Evolutionary conservation across 2,888 invertebrate genomes (phyloP).

Genomic region (Drosophila subsilvestris): DNA sequence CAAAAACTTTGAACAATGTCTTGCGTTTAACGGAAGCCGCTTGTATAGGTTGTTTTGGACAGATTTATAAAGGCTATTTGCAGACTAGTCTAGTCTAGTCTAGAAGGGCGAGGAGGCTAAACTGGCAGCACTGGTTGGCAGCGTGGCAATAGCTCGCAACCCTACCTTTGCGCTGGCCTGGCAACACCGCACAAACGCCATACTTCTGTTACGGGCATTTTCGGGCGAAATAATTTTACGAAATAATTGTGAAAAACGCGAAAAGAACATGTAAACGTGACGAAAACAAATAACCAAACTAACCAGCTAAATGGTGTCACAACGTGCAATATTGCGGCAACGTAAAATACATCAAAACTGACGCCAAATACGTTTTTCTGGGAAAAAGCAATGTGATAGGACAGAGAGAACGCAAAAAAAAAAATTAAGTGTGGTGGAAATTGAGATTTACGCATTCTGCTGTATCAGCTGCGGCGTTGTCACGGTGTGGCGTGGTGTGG

Average conservation of each 20-base stretch:
- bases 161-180: conserved; percentile 53
- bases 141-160: conserved; percentile 41
- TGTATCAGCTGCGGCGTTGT: conserved; percentile 69
- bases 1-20: no score
- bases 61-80: no score
- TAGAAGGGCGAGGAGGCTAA: no score
- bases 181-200: conserved; percentile 69
- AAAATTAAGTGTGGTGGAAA: conserved; percentile 71
- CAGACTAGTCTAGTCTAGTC: no score
- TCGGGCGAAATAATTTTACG: conserved; percentile 58
- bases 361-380: conserved; percentile 45
- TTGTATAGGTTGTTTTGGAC: no score
- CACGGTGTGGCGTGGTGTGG: conserved; percentile 44
- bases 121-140: neutral
- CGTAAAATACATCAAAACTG: conserved; percentile 26
- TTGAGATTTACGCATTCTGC: conserved; percentile 68
- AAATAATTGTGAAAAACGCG: conserved; percentile 48
- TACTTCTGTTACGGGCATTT: conserved; percentile 65
- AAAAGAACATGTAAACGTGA: conserved; percentile 32
- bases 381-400: conserved; percentile 52
- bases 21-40: no score
- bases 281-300: conserved; percentile 25
- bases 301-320: conserved; percentile 34
- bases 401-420: conserved; percentile 35
- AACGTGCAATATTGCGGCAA: conserved; percentile 29